These are phyloP conservation scores for Nowickia ferox DNA, from an alignment of 2,888 invertebrate species.

Conservation along the genomic window DNA sequence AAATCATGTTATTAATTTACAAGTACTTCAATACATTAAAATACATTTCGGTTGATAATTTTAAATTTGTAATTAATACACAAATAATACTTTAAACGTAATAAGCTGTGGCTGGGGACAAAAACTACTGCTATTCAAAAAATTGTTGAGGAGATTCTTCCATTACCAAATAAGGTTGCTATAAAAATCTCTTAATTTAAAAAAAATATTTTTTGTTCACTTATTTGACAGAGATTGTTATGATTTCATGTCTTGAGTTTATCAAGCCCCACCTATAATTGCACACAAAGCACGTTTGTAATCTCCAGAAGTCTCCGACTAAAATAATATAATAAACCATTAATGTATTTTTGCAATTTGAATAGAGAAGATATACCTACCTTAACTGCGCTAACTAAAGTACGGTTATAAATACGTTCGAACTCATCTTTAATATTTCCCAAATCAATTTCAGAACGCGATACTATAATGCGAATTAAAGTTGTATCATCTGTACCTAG, in stretches of 20 bases:
- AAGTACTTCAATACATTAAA: too few relatives aligned
- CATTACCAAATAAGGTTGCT: too few relatives aligned
- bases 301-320: conserved; percentile 69
- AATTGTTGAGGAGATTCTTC: too few relatives aligned
- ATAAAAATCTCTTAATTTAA: too few relatives aligned
- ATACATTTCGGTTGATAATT: too few relatives aligned
- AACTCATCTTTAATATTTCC: conserved; percentile 87
- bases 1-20: too few relatives aligned
- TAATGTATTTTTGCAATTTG: too few relatives aligned
- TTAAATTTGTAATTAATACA: too few relatives aligned
- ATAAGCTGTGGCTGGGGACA: too few relatives aligned
- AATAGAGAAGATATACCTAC: conserved; percentile 84
- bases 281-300: conserved; percentile 68
- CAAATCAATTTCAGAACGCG: conserved; percentile 88
- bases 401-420: conserved; percentile 87
- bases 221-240: background rate
- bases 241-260: background rate
- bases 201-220: too few relatives aligned
- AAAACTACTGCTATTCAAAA: too few relatives aligned
- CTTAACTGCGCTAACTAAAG: conserved; percentile 86
- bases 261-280: conserved; percentile 61
- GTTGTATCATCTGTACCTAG: conserved; percentile 88
- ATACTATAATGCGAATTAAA: conserved; percentile 87
- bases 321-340: background rate
- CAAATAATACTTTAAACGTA: too few relatives aligned